These are phyloP conservation scores for Nebria salina DNA, from an alignment of 2,888 invertebrate species.

Conservation along the genomic window DNA sequence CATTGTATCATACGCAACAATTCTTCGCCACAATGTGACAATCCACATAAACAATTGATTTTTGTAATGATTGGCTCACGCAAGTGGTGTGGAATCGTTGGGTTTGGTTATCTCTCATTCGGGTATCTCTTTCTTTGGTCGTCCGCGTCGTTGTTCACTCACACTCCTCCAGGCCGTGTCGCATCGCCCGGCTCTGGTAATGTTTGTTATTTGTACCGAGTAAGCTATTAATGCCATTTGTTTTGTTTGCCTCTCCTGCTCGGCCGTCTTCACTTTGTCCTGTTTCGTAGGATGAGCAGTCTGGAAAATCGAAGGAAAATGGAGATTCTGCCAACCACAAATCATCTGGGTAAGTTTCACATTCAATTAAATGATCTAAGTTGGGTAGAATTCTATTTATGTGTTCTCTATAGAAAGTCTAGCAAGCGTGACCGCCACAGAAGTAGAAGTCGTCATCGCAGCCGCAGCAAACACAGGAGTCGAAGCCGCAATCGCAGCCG, in stretches of 20 bases:
- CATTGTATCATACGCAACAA: background rate
- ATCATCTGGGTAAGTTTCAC: slow-evolving; percentile 65
- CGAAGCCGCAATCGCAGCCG: slow-evolving; percentile 51
- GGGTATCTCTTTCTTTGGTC: slow-evolving; percentile 1
- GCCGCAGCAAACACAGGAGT: slow-evolving; percentile 53
- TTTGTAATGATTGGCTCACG: background rate
- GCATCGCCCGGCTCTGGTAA: slow-evolving; percentile 36
- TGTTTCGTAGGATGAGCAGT: slow-evolving; percentile 66
- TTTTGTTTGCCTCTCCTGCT: slow-evolving; percentile 60
- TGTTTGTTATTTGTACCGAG: slow-evolving; percentile 19
- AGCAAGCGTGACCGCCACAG: slow-evolving; percentile 50
- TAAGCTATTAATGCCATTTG: slow-evolving; percentile 60
- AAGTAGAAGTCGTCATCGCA: slow-evolving; percentile 51
- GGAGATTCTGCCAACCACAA: slow-evolving; percentile 65
- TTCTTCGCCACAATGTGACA: slow-evolving; percentile 12
- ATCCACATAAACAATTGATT: background rate
- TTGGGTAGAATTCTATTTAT: background rate
- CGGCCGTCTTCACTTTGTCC: slow-evolving; percentile 60
- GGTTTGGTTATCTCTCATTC: background rate
- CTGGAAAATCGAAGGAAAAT: slow-evolving; percentile 70
- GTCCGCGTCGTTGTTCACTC: slow-evolving; percentile 1
- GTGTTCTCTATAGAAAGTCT: slow-evolving; percentile 46
- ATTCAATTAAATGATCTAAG: background rate
- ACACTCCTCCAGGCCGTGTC: background rate
- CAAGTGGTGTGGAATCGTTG: background rate